Conservation (phyloP, 1,140 invertebrate species). For the Drosophila lowei region DNA sequence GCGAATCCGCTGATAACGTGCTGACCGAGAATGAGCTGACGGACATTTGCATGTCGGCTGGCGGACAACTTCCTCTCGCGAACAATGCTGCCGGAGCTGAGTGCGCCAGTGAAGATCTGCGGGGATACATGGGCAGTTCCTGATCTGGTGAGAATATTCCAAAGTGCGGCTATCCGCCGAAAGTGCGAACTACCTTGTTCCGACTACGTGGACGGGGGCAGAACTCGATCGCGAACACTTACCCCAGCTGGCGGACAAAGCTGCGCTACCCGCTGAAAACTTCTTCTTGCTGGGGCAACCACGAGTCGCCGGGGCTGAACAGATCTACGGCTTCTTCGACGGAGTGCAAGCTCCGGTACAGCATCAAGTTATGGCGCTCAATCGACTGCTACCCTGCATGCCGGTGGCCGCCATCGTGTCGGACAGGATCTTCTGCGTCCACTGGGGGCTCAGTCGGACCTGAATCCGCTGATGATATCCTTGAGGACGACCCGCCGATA, state of each 20-base stretch:
- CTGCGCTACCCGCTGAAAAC: slow-evolving; percentile 28
- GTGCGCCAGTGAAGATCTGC: slow-evolving; percentile 42
- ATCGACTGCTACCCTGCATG: slow-evolving; percentile 93
- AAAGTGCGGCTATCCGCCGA: slow-evolving; percentile 31
- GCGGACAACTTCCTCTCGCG: slow-evolving; percentile 45
- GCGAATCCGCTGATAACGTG: neutral
- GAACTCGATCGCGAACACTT: slow-evolving; percentile 30
- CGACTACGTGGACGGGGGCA: slow-evolving; percentile 47
- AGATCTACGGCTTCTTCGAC: slow-evolving; percentile 43
- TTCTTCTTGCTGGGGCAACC: slow-evolving; percentile 83
- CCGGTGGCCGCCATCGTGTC: slow-evolving; percentile 98
- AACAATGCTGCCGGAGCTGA: slow-evolving; percentile 41
- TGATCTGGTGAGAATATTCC: slow-evolving; percentile 40
- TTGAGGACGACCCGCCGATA: slow-evolving; percentile 99
- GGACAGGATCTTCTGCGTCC: no score
- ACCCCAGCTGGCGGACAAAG: slow-evolving; percentile 31
- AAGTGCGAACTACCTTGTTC: slow-evolving; percentile 31
- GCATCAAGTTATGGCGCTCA: slow-evolving; percentile 63
- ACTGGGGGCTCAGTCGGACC: slow-evolving; percentile 98
- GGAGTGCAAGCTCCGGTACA: slow-evolving; percentile 46
- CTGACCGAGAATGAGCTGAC: neutral
- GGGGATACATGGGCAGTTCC: slow-evolving; percentile 39
- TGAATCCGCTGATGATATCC: slow-evolving; percentile 99
- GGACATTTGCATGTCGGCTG: slow-evolving; percentile 4
- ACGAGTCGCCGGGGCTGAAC: slow-evolving; percentile 88